These are phyloP conservation scores for Rhagophthalmus giganteus DNA, from an alignment of 2,888 invertebrate genomes.

Conservation along the genomic window DNA sequence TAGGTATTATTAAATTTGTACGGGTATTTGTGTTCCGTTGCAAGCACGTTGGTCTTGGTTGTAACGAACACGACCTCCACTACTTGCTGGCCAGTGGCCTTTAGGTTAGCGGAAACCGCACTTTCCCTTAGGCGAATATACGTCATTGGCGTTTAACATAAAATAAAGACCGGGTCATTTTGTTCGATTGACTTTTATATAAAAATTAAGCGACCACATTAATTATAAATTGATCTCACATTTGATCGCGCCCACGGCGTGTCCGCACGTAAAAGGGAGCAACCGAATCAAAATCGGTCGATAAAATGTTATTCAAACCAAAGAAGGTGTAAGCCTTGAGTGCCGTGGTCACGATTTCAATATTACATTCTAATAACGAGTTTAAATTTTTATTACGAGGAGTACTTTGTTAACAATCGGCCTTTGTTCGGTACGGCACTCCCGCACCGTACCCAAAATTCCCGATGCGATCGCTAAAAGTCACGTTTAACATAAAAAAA, in stretches of 20 bases:
- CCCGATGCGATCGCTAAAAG: constrained; percentile 3
- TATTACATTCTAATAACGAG: constrained; percentile 19
- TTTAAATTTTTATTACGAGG: constrained; percentile 20
- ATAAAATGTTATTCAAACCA: constrained; percentile 10
- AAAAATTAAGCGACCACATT: no score
- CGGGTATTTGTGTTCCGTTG: not conserved
- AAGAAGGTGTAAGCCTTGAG: constrained; percentile 20
- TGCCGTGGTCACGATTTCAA: constrained; percentile 20
- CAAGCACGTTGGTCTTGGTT: constrained; percentile 1
- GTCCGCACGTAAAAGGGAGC: constrained; percentile 2
- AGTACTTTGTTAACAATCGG: constrained; percentile 13
- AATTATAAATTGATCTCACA: no score
- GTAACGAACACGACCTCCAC: constrained; percentile 15
- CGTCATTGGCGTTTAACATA: constrained; percentile 22
- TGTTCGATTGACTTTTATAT: constrained; percentile 13
- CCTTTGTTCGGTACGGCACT: constrained; percentile 13
- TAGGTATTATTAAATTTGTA: no score
- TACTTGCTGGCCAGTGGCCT: constrained; percentile 29
- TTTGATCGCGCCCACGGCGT: not conserved
- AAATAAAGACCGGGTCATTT: constrained; percentile 27
- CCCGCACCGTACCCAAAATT: constrained; percentile 14
- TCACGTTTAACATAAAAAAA: constrained; percentile 10
- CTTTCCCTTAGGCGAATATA: constrained; percentile 30
- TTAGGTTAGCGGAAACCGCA: constrained; percentile 31
- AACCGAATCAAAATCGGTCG: constrained; percentile 10